Evolutionary conservation across 1,140 invertebrate species (phyloP), one percentile per base, ranked within the genome.

Genomic region (Drosophila bocqueti): DNA sequence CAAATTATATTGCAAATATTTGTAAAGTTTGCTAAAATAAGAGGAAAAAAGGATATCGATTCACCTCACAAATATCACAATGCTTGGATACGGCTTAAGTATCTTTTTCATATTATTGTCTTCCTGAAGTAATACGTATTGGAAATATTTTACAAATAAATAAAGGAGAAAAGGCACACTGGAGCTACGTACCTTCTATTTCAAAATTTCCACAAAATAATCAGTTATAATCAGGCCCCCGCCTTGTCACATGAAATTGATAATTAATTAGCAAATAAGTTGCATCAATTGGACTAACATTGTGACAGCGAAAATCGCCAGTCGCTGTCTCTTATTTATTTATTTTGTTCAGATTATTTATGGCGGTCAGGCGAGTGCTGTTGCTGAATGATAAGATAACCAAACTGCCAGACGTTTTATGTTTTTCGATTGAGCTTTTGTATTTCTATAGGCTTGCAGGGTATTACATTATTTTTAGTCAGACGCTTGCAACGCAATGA

Each of bases 231-330:
- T 38, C 34, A 24, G 18, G 9, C 43, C 34, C 4, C 5, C 21
- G 52, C 34, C 13, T 24, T 74, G 42, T 74, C 72, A 63, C 36
- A 74, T 52, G 38, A 57, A 66, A 76, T 76, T 59, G 54, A 59
- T 76, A 76, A 76, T 76, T 76, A 76, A 76, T 76, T 76, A 76
- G 61, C 61, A 76, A 76, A 76, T 76, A 76, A 76, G 61, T 59
- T 42, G 74, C 72, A 76, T 76, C 74, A 76, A 73, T 72, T 50
- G 69, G 45, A 50, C 69, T 73, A 73, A 72, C 45, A 61, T 46
- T 34, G 45, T 45, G 63, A 63, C 68, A 60, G 46, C 7, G n/a
- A 21, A 55, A 66, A 66, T 42, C 42, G 61, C 62, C 34, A 38
- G 54, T 38, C 54, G n/a, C n/a, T n/a, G n/a, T n/a, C n/a, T 26